These are phyloP conservation scores for Monochamus saltuarius DNA, from an alignment of 1,140 invertebrate species.

Conservation along the genomic window DNA sequence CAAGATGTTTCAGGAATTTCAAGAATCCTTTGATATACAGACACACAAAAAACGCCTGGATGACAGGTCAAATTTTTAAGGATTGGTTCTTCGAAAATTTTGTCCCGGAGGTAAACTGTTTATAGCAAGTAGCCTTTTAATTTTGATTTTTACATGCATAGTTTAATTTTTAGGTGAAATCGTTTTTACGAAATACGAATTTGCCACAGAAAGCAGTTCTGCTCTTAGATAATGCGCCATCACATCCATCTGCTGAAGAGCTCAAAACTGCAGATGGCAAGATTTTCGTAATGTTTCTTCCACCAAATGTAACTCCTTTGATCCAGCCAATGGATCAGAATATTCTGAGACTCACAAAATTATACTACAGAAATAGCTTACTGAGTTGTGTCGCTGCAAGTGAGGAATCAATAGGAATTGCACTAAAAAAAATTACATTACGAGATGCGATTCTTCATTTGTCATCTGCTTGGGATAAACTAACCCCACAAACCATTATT, in stretches of 20 bases:
- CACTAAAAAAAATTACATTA: constrained; percentile 34
- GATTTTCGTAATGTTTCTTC: constrained; percentile 50
- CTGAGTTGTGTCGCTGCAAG: constrained; percentile 23
- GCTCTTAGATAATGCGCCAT: constrained; percentile 50
- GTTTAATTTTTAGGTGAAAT: no score
- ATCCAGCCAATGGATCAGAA: constrained; percentile 51
- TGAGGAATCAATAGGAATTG: constrained; percentile 14
- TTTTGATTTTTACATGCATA: no score
- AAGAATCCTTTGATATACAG: constrained; percentile 25
- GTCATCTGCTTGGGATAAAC: constrained; percentile 31
- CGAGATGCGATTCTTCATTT: constrained; percentile 33
- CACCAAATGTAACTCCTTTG: constrained; percentile 49
- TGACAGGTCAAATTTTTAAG: constrained; percentile 43
- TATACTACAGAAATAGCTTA: constrained; percentile 34
- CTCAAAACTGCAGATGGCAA: constrained; percentile 48
- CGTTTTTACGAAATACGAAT: no score
- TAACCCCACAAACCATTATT: constrained; percentile 21
- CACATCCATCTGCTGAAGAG: constrained; percentile 48
- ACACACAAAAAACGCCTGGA: constrained; percentile 44
- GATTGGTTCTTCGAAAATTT: constrained; percentile 40
- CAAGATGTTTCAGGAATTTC: constrained; percentile 37
- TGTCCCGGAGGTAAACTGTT: no score
- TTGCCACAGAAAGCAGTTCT: constrained; percentile 46
- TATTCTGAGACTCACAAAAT: constrained; percentile 36
- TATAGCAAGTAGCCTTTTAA: no score